Percentiles rank a stretch among this genome's conserved stretches.
phyloP scores from a whole-genome alignment of 2,113 vertebrate genomes.

The Lamprologus speciosus region DNA sequence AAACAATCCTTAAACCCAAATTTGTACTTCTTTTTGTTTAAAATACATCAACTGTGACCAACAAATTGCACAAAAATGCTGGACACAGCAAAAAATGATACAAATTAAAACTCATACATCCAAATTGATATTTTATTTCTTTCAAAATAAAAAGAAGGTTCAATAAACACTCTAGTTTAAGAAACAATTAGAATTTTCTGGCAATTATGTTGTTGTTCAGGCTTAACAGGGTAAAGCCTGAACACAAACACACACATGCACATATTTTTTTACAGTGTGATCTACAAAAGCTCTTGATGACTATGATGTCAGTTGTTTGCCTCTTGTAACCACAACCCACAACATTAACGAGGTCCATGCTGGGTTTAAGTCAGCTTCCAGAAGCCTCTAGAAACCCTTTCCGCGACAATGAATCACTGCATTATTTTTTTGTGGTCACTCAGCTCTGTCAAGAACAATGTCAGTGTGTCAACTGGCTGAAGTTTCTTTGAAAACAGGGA shows the following conservation, averaged over 20 bases:
- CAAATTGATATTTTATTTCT: background rate
- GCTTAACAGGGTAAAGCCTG: background rate
- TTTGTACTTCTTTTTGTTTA: background rate
- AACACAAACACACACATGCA: background rate
- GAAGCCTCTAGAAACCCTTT: background rate
- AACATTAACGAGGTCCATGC: background rate
- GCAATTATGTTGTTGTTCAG: background rate
- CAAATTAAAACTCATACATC: background rate
- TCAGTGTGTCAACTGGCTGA: background rate
- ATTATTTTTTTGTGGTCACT: slow-evolving; percentile 36
- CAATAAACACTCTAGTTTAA: background rate
- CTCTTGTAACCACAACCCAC: slow-evolving; percentile 5
- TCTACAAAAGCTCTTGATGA: background rate
- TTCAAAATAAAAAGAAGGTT: background rate
- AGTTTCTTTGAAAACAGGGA: background rate
- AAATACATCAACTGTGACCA: background rate
- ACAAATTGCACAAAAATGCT: background rate
- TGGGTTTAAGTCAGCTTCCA: background rate
- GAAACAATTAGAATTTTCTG: background rate
- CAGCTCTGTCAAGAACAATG: slow-evolving; percentile 9
- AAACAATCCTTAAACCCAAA: background rate
- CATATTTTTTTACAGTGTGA: background rate
- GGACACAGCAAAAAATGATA: background rate
- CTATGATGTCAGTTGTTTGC: slow-evolving; percentile 49
- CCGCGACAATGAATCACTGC: slow-evolving; percentile 22